A percentile compares a stretch with the other conserved stretches of the same genome.
These are phyloP conservation scores for Zosterops lateralis DNA, from an alignment of 2,113 vertebrate genomes.

Conservation along the genomic window DNA sequence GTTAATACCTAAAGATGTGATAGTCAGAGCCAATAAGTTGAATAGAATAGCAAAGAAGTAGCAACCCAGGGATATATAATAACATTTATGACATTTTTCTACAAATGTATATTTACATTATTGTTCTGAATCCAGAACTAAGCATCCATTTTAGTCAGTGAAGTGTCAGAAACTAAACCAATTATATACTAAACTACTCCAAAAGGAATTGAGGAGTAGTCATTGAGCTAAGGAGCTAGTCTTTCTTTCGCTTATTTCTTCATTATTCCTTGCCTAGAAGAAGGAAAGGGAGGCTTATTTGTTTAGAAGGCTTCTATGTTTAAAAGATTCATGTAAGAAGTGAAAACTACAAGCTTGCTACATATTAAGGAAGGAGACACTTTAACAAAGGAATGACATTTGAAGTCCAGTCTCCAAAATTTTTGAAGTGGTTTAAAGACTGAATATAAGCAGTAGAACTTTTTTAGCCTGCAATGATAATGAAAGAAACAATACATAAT, in stretches of 20 bases:
- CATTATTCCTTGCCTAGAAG: background rate
- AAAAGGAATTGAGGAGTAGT: background rate
- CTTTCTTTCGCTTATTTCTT: background rate
- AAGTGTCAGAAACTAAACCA: background rate
- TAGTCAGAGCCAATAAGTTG: background rate
- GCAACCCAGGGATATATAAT: background rate
- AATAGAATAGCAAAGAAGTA: background rate
- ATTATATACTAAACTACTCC: background rate
- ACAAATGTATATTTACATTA: background rate
- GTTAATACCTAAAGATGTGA: background rate
- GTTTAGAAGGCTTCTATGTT: background rate
- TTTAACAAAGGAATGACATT: background rate
- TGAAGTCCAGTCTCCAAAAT: background rate
- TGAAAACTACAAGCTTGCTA: background rate
- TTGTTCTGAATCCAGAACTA: background rate
- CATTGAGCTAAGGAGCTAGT: background rate
- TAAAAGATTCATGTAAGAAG: background rate
- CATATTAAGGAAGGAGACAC: background rate
- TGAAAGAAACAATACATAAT: background rate
- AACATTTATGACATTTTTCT: background rate
- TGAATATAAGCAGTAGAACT: background rate
- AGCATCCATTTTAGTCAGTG: background rate
- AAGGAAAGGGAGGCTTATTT: background rate
- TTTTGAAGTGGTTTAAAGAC: background rate
- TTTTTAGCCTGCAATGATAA: background rate